A percentile compares a stretch with the other conserved stretches of the same genome.
phyloP scores from a whole-genome alignment of 2,113 vertebrate species.

The Chionomys nivalis region DNA sequence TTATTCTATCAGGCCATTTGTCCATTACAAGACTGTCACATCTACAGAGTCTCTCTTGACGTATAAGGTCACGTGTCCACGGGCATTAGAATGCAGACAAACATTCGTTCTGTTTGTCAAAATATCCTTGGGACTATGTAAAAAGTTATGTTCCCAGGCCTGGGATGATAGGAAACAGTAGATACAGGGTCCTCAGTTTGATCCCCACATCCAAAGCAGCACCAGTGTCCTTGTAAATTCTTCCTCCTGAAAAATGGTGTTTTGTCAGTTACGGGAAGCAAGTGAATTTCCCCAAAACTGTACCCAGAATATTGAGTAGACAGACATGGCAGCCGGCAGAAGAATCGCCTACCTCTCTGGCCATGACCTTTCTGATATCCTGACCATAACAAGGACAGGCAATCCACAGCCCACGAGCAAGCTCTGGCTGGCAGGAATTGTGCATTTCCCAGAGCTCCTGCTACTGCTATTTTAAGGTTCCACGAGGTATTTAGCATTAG shows the following conservation, averaged over 20 bases:
- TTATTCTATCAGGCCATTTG: not conserved
- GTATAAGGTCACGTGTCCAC: not conserved
- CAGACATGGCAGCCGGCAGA: not conserved
- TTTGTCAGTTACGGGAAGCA: not conserved
- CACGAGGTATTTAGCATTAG: not conserved
- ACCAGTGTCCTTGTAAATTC: not conserved
- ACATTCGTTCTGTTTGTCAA: not conserved
- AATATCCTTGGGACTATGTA: not conserved
- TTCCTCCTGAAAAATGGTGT: not conserved
- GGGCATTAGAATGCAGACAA: not conserved
- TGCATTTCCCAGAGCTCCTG: not conserved
- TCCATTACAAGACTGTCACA: not conserved
- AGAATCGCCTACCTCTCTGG: not conserved
- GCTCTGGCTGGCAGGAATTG: not conserved
- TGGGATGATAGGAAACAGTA: not conserved
- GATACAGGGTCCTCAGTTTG: not conserved
- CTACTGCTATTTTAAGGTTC: not conserved
- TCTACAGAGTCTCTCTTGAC: not conserved
- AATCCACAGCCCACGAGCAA: not conserved
- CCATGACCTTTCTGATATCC: not conserved
- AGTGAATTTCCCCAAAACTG: not conserved
- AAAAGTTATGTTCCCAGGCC: not conserved
- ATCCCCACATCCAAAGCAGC: not conserved
- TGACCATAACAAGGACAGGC: not conserved
- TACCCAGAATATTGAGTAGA: not conserved